Evolutionary conservation across 2,113 vertebrate genomes (phyloP), one percentile per base, ranked within the genome.

Genomic region (Tetrao urogallus): DNA sequence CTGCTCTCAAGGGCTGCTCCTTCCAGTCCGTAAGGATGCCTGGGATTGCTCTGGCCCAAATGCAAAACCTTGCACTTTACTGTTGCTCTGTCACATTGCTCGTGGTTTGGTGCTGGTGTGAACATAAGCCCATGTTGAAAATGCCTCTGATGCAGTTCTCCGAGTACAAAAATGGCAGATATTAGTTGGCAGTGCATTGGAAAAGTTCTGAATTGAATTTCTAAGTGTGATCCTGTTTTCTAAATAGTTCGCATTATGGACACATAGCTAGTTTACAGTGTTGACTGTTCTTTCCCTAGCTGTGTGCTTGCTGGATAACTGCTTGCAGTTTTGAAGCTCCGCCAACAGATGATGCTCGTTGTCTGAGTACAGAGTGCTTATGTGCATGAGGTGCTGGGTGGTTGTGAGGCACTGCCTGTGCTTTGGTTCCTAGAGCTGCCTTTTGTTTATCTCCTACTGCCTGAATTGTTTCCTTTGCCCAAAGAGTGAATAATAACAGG

Each of bases 311-410:
- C 18, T 67, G 47, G 13, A 10, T 17, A 40, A 10, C n/a, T 38
- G 74, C 89, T 50, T 95, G 95, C 86, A 96, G 57, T 96, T 90
- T 61, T 40, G 54, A 13, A 50, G 11, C 24, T 77, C 43, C 69
- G 28, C 86, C 93, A 50, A 34, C 19, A 97, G 96, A 34, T 82
- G 94, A 19, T 79, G 94, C 95, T 88, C 42, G 34, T 6, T 27
- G 69, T 20, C 85, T 82, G 54, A 32, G 6, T 4, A 1, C 4
- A 13, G 69, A 21, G 27, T 1, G 2, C 3, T 0, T 8, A 1
- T 0, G 9, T 52, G 54, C 40, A 57, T 22, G 2, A 11, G 18
- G 32, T 24, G 34, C 38, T n/a, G 73, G 43, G 18, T 1, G 0
- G 16, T 34, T n/a, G 10, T 47, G 42, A 19, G 61, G 15, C 8